Evolutionary conservation across 2,888 invertebrate genomes (phyloP).

Genomic region (Caenorhabditis virilis): DNA sequence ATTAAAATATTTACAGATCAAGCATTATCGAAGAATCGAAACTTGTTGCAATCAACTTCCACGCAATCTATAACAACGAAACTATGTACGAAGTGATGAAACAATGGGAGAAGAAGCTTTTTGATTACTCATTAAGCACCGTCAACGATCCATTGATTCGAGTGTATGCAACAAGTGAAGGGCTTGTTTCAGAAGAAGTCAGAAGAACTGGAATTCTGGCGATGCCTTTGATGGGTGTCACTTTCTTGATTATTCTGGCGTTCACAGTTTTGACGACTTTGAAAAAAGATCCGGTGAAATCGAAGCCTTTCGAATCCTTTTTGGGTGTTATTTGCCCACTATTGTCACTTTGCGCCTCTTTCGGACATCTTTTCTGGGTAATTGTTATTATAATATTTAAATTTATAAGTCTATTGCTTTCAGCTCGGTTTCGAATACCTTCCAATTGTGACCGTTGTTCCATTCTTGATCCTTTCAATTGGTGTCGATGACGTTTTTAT

Average conservation of each 20-base stretch:
- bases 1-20: slow-evolving; percentile 49
- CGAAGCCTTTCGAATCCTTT: slow-evolving; percentile 66
- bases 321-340: slow-evolving; percentile 66
- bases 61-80: slow-evolving; percentile 64
- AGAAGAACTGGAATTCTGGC: slow-evolving; percentile 65
- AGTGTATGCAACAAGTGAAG: slow-evolving; percentile 63
- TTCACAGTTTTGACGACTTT: slow-evolving; percentile 65
- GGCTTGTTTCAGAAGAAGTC: slow-evolving; percentile 66
- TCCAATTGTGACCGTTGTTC: slow-evolving; percentile 67
- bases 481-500: slow-evolving; percentile 69
- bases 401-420: too few species aligned
- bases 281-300: slow-evolving; percentile 45
- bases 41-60: slow-evolving; percentile 67
- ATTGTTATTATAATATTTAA: slow-evolving; percentile 6
- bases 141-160: slow-evolving; percentile 55
- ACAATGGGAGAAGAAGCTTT: slow-evolving; percentile 66
- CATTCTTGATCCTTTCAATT: slow-evolving; percentile 66
- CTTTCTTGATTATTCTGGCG: slow-evolving; percentile 60
- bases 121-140: slow-evolving; percentile 57
- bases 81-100: slow-evolving; percentile 61
- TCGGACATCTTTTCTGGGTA: slow-evolving; percentile 67
- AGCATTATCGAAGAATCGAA: slow-evolving; percentile 58
- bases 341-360: slow-evolving; percentile 64
- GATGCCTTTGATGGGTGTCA: slow-evolving; percentile 64
- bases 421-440: slow-evolving; percentile 66